Base-by-base conservation (phyloP, 1,140 invertebrate genomes). In the Neodiprion lecontei region DNA sequence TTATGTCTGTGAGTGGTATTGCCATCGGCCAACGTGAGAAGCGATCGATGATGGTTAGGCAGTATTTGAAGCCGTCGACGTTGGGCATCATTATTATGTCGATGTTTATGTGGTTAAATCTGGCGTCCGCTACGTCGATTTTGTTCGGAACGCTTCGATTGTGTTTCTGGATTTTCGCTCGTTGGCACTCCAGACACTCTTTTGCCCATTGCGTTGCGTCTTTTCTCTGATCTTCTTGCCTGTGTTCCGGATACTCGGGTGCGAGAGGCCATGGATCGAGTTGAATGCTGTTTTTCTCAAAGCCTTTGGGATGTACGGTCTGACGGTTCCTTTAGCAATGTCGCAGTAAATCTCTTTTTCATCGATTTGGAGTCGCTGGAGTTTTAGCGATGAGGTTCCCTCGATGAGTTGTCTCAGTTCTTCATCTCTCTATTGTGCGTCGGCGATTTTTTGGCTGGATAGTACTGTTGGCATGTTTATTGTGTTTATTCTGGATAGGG, bases 1-100 rank as follows among this genome's bases (percentile, higher is more conserved):
- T 65, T 9, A 85, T 83, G 40, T 78, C 65, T 68, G 67, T 28
- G 65, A 79, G 23, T 40, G 69, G 66, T n/a, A 74, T 69, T 11
- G 79, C 83, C 73, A 82, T 82, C 7, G 79, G 77, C 85, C 84
- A 86, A 28, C 79, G 68, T 4, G 81, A 73, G 65, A 77, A 79
- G 28, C 82, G 50, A 69, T 85, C 83, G 1, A 85, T 74, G 3
- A 71, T 70, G n/a, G 79, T 79, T 9, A 81, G 53, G 28, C 67
- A 72, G 65, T 70, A 81, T 14, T 21, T 66, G 49, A 10, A 78
- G 67, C 74, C 74, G 21, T 14, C 11, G 0, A 17, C 0, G 17
- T 17, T 17, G 17, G 17, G 17, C 17, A 17, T 17, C 17, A 17
- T 17, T 17, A 17, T 17, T 17, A 17, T 69, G 11, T 11, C 11